phyloP scores from a whole-genome alignment of 2,113 vertebrate genomes.

The Rhineura floridana region DNA sequence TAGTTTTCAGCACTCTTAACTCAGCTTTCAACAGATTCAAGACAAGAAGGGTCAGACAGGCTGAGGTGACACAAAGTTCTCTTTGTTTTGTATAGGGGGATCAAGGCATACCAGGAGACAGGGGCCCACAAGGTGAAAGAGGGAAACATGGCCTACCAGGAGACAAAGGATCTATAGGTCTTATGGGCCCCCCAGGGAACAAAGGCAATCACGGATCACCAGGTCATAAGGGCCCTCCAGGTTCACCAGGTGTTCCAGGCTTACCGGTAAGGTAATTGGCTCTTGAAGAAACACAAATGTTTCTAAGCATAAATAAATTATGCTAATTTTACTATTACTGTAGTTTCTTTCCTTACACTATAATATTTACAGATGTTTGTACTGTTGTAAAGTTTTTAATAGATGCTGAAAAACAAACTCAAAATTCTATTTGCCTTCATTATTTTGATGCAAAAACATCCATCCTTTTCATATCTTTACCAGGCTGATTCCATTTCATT shows the following conservation, averaged over 20 bases:
- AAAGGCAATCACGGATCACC: constrained; percentile 85
- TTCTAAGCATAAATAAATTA: not conserved
- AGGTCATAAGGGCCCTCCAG: constrained; percentile 80
- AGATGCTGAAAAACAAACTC: not conserved
- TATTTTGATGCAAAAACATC: not conserved
- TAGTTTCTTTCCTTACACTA: not conserved
- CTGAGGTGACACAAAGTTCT: not conserved
- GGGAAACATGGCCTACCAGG: constrained; percentile 83
- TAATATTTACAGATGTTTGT: constrained; percentile 16
- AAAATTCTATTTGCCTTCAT: not conserved
- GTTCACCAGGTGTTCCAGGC: constrained; percentile 36
- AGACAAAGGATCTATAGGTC: constrained; percentile 81
- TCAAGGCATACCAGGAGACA: constrained; percentile 92
- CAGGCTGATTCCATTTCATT: constrained; percentile 85
- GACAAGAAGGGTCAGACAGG: not conserved
- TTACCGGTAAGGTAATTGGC: constrained; percentile 74
- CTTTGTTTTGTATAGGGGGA: constrained; percentile 83
- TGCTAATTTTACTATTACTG: not conserved
- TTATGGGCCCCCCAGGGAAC: constrained; percentile 79
- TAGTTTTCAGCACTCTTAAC: not conserved
- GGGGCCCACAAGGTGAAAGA: constrained; percentile 90
- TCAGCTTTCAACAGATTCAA: not conserved
- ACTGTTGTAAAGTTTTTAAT: constrained; percentile 1
- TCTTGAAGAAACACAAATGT: not conserved
- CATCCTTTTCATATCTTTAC: constrained; percentile 24